A percentile compares a stretch with the other conserved stretches of the same genome.
phyloP scores from a whole-genome alignment of 2,113 vertebrate genomes.

The Eretmochelys imbricata region DNA sequence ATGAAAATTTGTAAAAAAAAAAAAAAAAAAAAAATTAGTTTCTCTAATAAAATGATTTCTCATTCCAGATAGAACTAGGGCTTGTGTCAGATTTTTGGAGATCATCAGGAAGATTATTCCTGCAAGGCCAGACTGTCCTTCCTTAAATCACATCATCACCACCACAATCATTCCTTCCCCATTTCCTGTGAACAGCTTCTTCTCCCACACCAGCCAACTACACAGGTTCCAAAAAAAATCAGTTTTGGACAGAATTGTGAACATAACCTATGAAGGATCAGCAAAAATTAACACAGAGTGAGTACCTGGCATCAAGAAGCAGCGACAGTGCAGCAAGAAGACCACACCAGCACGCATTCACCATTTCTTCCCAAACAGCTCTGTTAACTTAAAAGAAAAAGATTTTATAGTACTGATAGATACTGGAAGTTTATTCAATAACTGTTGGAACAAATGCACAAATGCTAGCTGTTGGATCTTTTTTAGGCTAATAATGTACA shows the following conservation, averaged over 20 bases:
- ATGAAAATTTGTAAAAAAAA: not conserved
- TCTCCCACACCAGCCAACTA: fast-evolving
- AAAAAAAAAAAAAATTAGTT: not conserved
- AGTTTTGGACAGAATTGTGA: not conserved
- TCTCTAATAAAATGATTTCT: not conserved
- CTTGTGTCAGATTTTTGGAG: not conserved
- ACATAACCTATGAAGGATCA: not conserved
- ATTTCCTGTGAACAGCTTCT: not conserved
- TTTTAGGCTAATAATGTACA: not conserved
- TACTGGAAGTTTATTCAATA: not conserved
- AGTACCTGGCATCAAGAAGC: slow-evolving; percentile 96
- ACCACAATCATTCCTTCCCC: not conserved
- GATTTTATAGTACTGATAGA: not conserved
- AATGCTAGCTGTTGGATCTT: not conserved
- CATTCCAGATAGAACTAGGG: not conserved
- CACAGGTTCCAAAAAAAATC: not conserved
- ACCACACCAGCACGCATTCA: slow-evolving; percentile 97
- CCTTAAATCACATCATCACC: not conserved
- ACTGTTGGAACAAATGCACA: not conserved
- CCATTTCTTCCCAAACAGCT: slow-evolving; percentile 98
- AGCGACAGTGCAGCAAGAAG: slow-evolving; percentile 95
- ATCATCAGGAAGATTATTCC: not conserved
- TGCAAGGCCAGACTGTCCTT: not conserved
- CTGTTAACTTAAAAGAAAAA: slow-evolving; percentile 83
- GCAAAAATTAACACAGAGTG: slow-evolving; percentile 14